Evolutionary conservation across 2,797 vertebrate species (phyloP).

Genomic region (Parauchenoglanis ngamensis): DNA sequence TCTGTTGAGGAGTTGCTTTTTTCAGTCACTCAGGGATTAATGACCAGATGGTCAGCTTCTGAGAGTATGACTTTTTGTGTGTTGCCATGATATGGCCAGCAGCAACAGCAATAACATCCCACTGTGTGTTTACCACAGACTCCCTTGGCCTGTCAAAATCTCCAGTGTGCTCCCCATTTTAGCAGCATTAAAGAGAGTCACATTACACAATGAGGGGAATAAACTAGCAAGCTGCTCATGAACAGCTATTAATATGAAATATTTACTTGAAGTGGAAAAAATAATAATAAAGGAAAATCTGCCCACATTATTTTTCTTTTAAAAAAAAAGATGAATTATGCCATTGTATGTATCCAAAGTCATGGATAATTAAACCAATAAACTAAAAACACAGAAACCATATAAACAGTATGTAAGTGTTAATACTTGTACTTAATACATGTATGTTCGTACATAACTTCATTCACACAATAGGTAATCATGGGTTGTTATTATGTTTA

Average conservation of each 20-base stretch:
- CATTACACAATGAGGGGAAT: not conserved
- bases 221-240: not conserved
- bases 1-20: constrained; percentile 75
- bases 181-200: constrained; percentile 20
- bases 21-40: constrained; percentile 75
- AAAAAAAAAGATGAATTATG: not conserved
- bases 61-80: constrained; percentile 72
- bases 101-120: constrained; percentile 54
- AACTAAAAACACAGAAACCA: not conserved
- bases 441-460: not conserved
- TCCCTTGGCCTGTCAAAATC: constrained; percentile 14
- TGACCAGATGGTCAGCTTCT: constrained; percentile 79
- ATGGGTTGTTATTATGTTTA: not conserved
- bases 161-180: not conserved
- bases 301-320: no score
- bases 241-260: not conserved
- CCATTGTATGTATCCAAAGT: not conserved
- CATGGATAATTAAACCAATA: not conserved
- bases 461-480: not conserved
- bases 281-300: not conserved
- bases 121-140: constrained; percentile 37
- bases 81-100: constrained; percentile 57
- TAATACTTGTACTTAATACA: not conserved
- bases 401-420: not conserved
- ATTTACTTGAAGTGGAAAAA: not conserved